Evolutionary conservation across 2,888 invertebrate species (phyloP).

Genomic region (Cybosia mesomella): DNA sequence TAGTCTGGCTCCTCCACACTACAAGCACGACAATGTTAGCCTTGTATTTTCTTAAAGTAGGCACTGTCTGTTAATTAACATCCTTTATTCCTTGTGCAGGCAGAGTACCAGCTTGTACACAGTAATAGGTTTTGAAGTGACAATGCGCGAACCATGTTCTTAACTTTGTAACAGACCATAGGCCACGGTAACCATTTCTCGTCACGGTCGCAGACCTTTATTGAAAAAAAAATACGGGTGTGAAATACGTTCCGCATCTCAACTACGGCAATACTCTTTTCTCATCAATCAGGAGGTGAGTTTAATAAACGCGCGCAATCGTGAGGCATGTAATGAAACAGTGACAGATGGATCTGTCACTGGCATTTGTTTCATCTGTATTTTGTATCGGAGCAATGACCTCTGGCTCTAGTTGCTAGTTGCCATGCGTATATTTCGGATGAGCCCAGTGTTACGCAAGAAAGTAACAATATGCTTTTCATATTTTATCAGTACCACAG

Average conservation of each 20-base stretch:
- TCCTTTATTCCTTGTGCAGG: too few species aligned
- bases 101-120: too few species aligned
- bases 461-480: background rate
- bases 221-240: background rate
- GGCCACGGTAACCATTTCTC: too few species aligned
- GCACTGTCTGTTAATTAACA: too few species aligned
- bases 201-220: background rate
- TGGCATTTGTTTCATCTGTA: conserved; percentile 48
- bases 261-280: conserved; percentile 20
- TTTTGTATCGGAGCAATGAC: conserved; percentile 45
- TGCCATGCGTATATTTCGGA: conserved; percentile 21
- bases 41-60: too few species aligned
- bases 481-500: background rate
- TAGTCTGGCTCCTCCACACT: too few species aligned
- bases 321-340: conserved; percentile 37
- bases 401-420: conserved; percentile 35
- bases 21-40: too few species aligned
- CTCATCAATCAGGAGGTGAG: conserved; percentile 50
- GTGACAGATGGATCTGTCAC: conserved; percentile 58
- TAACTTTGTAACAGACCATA: too few species aligned
- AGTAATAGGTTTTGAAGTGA: too few species aligned
- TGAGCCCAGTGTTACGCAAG: conserved; percentile 9
- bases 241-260: conserved; percentile 6
- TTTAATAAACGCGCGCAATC: conserved; percentile 47
- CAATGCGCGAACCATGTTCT: too few species aligned